A percentile compares a stretch with the other conserved stretches of the same genome.
These are phyloP conservation scores for Indri indri DNA, from an alignment of 2,113 vertebrate species.

Conservation along the genomic window DNA sequence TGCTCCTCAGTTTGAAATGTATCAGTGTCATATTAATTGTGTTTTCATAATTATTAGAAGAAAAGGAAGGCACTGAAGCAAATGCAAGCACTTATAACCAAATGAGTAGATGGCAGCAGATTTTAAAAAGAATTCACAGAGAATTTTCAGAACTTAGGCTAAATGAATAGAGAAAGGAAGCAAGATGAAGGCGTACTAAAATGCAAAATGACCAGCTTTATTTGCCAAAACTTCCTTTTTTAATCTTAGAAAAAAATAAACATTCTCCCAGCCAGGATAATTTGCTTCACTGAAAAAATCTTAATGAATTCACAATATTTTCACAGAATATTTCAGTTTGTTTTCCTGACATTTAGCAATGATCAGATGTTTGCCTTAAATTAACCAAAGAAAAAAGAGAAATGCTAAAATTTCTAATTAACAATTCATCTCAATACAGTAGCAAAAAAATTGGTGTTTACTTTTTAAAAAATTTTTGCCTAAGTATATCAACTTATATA, in stretches of 20 bases:
- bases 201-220: neutral
- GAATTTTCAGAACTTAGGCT: neutral
- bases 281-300: neutral
- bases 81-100: neutral
- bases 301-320: slow-evolving; percentile 30
- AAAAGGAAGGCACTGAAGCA: neutral
- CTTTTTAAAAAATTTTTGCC: slow-evolving; percentile 8
- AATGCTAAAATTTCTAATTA: slow-evolving; percentile 36
- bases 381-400: slow-evolving; percentile 43
- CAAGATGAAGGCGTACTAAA: neutral
- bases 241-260: neutral
- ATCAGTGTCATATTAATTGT: neutral
- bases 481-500: slow-evolving; percentile 29
- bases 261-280: neutral
- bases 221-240: neutral
- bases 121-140: slow-evolving; percentile 14
- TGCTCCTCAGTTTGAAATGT: neutral
- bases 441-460: neutral
- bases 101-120: neutral
- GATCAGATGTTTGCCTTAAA: slow-evolving; percentile 5
- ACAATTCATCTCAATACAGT: neutral
- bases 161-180: neutral
- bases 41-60: neutral
- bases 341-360: neutral
- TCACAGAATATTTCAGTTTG: slow-evolving; percentile 17